These are phyloP conservation scores for Yoshiicerus persimilis DNA, from an alignment of 1,140 invertebrate genomes.

Conservation along the genomic window DNA sequence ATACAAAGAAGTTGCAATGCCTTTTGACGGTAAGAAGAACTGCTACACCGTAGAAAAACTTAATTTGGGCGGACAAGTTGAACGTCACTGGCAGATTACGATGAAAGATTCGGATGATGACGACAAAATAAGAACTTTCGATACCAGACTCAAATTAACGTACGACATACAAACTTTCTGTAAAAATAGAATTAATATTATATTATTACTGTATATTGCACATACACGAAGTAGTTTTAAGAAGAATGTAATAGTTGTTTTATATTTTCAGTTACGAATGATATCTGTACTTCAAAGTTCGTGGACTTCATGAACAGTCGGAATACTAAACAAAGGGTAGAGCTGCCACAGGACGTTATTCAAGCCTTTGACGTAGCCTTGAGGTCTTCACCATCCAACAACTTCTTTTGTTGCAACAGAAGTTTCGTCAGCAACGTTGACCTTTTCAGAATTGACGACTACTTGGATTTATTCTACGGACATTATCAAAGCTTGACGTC, in stretches of 20 bases:
- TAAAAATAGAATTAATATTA: too few relatives aligned
- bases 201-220: too few relatives aligned
- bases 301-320: not conserved
- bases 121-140: not conserved
- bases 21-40: constrained; percentile 9
- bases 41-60: not conserved
- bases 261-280: not conserved
- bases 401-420: not conserved
- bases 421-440: not conserved
- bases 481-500: constrained; percentile 1
- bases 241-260: too few relatives aligned
- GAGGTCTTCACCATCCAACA: not conserved
- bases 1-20: not conserved
- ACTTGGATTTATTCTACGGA: not conserved
- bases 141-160: not conserved
- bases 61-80: not conserved
- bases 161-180: too few relatives aligned
- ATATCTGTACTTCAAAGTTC: not conserved
- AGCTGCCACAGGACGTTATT: not conserved
- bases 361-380: not conserved
- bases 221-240: too few relatives aligned
- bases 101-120: not conserved
- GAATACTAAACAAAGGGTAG: not conserved
- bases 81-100: not conserved
- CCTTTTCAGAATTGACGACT: not conserved